Percentiles rank a stretch among this genome's conserved stretches.
Evolutionary conservation across 1,140 invertebrate genomes (phyloP).

Genomic region (Scaptodrosophila lebanonensis): DNA sequence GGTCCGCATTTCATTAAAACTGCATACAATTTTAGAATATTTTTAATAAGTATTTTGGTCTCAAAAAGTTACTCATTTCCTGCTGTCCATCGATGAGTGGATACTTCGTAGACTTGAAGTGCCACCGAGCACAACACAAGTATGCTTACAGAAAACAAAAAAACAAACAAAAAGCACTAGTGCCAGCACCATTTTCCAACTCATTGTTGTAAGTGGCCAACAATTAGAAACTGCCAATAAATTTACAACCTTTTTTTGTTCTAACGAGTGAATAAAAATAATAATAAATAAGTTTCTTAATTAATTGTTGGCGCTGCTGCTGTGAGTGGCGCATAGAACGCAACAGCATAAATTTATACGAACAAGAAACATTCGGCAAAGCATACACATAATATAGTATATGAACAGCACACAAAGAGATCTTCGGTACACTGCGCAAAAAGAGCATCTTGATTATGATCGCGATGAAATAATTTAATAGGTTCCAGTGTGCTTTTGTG

Average conservation of each 20-base stretch:
- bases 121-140: too few relatives aligned
- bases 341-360: slow-evolving; percentile 55
- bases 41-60: slow-evolving; percentile 32
- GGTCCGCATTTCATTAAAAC: neutral
- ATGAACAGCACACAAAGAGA: slow-evolving; percentile 20
- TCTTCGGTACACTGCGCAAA: slow-evolving; percentile 12
- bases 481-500: too few relatives aligned
- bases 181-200: too few relatives aligned
- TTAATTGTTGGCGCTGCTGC: slow-evolving; percentile 65
- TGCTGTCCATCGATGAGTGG: too few relatives aligned
- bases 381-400: too few relatives aligned
- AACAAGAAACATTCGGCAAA: too few relatives aligned
- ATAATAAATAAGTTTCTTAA: slow-evolving; percentile 55
- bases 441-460: slow-evolving; percentile 5
- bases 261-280: too few relatives aligned
- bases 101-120: too few relatives aligned
- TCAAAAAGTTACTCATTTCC: too few relatives aligned
- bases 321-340: slow-evolving; percentile 52
- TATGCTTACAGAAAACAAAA: neutral
- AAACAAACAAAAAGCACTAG: too few relatives aligned
- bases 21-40: slow-evolving; percentile 31
- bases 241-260: too few relatives aligned
- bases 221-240: slow-evolving; percentile 56
- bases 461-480: slow-evolving; percentile 11
- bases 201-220: slow-evolving; percentile 15